A percentile compares a stretch with the other conserved stretches of the same genome.
Conservation (phyloP, 2,888 invertebrate species). For the Cataglyphis altisquamis region DNA sequence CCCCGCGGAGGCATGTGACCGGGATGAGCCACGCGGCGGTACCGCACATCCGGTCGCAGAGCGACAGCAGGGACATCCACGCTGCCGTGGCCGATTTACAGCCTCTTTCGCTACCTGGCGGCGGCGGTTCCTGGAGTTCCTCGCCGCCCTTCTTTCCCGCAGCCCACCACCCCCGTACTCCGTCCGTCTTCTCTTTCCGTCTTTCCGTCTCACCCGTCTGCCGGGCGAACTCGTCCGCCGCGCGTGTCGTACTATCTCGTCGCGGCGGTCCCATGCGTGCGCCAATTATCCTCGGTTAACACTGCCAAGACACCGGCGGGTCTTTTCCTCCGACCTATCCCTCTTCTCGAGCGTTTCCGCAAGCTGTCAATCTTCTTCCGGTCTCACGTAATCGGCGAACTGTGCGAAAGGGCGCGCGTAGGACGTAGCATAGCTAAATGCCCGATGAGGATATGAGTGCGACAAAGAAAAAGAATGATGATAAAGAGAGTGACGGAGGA, state of each 20-base stretch:
- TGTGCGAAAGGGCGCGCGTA: conserved; percentile 48
- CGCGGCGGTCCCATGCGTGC: conserved; percentile 66
- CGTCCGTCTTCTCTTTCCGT: conserved; percentile 56
- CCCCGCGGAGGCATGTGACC: conserved; percentile 76
- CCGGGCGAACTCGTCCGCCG: conserved; percentile 26
- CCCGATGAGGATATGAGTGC: conserved; percentile 41
- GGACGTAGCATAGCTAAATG: conserved; percentile 32
- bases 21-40: conserved; percentile 81
- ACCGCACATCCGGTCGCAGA: conserved; percentile 78
- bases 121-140: conserved; percentile 48
- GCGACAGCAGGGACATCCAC: conserved; percentile 72
- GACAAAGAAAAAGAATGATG: conserved; percentile 30
- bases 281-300: conserved; percentile 18
- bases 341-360: conserved; percentile 24
- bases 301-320: conserved; percentile 16
- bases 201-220: conserved; percentile 51
- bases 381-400: conserved; percentile 39
- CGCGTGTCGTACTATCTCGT: conserved; percentile 44
- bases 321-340: conserved; percentile 10
- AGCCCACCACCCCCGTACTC: conserved; percentile 43
- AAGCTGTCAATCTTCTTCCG: neutral
- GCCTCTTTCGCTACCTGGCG: conserved; percentile 67
- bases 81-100: conserved; percentile 75
- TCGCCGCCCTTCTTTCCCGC: conserved; percentile 46
- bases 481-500: conserved; percentile 7